Percentiles rank a stretch among this genome's conserved stretches.
These are phyloP conservation scores for Stenodera caucasica DNA, from an alignment of 2,888 invertebrate species.

Conservation along the genomic window DNA sequence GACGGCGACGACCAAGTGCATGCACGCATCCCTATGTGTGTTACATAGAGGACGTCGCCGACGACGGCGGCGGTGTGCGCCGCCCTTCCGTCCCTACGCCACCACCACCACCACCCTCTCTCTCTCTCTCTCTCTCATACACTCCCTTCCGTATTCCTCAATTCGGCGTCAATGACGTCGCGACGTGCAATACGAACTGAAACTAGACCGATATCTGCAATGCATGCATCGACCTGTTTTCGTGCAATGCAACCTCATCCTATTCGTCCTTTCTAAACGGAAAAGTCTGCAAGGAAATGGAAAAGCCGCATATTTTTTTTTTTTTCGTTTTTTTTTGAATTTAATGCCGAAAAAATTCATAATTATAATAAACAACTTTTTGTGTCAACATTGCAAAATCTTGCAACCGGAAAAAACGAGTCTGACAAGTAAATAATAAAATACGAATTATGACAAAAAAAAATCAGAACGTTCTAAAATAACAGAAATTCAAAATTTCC, in stretches of 20 bases:
- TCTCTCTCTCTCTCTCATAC: no score
- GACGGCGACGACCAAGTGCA: slow-evolving; percentile 4
- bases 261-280: no score
- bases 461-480: no score
- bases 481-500: no score
- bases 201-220: slow-evolving; percentile 5
- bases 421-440: not conserved
- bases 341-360: no score
- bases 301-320: no score
- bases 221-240: slow-evolving; percentile 5
- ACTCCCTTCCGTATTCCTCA: not conserved
- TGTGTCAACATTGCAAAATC: not conserved
- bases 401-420: not conserved
- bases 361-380: no score
- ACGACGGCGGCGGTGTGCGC: not conserved
- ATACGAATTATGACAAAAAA: not conserved
- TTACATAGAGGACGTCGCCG: slow-evolving; percentile 15
- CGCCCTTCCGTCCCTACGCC: not conserved
- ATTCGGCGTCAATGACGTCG: slow-evolving; percentile 5
- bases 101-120: no score
- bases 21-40: slow-evolving; percentile 40
- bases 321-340: no score
- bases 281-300: no score
- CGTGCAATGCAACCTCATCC: not conserved
- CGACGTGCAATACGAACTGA: slow-evolving; percentile 2